Evolutionary conservation across 2,888 invertebrate genomes (phyloP), one percentile per base, ranked within the genome.

Genomic region (Dolichopus griseipennis): DNA sequence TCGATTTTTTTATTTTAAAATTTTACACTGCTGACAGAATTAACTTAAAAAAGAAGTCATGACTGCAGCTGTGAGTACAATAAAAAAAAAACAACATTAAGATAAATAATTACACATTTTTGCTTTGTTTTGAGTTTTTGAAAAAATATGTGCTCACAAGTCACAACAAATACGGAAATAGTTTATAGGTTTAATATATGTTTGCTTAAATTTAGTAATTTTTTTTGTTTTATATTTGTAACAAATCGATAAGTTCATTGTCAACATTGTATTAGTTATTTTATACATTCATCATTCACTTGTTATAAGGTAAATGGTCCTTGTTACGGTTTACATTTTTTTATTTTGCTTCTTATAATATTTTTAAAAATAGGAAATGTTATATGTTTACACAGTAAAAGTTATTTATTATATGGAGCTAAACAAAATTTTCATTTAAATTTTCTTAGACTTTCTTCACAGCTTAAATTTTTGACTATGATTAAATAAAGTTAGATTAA

Each of bases 1-100:
- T 52, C 15, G 52, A 52, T 52, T 52, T 52, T 37, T 52, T 52
- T 52, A n/a, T 52, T 52, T 52, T 52, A n/a, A 52, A 52, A 52
- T 18, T 18, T 52, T 52, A 52, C 41, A 41, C 52, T 18, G 52
- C 52, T 52, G 52, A 27, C 52, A 52, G 52, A 52, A 52, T 52
- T 52, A 12, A 18, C 18, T 52, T 52, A 18, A 52, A 52, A 52
- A 52, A 52, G 52, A 52, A 52, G 52, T 52, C 52, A 52, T 52
- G 52, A 52, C 52, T 52, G 52, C 15, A 12, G 52, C 18, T 52
- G 52, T 52, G 52, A 52, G 52, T 52, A 52, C 8, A 52, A 52
- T 27, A 2, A 27, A 52, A 12, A 43, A 52, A 52, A 52, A 52
- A 7, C 15, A 52, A 52, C 9, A 12, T 41, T 41, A 41, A 41